Conservation (phyloP, 2,113 vertebrate genomes). For the Macrotus californicus region DNA sequence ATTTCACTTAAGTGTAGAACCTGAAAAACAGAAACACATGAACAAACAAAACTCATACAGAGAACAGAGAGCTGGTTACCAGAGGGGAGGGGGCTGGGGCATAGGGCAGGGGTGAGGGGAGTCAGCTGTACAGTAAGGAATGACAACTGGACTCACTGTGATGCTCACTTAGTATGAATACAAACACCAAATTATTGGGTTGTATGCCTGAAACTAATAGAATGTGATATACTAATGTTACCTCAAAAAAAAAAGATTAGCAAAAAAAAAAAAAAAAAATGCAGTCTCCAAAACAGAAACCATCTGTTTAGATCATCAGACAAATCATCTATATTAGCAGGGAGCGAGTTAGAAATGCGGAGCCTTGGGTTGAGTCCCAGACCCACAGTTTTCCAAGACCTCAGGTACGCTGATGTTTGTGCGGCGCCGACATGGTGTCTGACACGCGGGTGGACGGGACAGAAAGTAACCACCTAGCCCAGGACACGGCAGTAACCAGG, state of each 20-base stretch:
- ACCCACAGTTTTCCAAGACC: neutral
- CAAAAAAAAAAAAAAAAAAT: neutral
- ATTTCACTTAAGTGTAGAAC: neutral
- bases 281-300: fast-evolving
- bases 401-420: neutral
- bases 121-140: fast-evolving
- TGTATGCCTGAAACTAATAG: neutral
- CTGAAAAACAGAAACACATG: neutral
- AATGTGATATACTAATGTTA: neutral
- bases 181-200: neutral
- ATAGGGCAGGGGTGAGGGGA: neutral
- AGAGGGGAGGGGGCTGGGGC: neutral
- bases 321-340: neutral
- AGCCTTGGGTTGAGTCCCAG: neutral
- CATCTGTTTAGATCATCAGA: too few species aligned
- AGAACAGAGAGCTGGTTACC: neutral
- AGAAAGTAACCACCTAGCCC: neutral
- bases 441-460: neutral
- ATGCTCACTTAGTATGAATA: neutral
- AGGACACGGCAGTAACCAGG: neutral
- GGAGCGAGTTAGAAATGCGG: neutral
- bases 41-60: neutral
- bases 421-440: neutral
- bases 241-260: neutral
- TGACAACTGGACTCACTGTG: neutral